Conservation (phyloP, 2,888 invertebrate species). For the Acronicta aceris region DNA sequence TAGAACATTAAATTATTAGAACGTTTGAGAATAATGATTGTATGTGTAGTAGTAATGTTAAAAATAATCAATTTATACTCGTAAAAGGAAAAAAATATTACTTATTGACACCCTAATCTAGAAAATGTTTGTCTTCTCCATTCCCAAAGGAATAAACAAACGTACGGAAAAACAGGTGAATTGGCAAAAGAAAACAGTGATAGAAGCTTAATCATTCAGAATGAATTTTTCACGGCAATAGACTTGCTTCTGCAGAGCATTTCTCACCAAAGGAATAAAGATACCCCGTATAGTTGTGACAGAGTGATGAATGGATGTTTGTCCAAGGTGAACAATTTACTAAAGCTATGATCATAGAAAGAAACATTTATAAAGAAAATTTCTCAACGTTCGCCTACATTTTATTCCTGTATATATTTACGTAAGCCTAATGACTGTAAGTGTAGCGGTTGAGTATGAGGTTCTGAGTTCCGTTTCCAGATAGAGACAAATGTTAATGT, state of each 20-base stretch:
- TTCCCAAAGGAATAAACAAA: conserved; percentile 46
- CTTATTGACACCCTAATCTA: conserved; percentile 14
- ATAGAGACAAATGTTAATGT: no score
- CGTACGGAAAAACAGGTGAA: conserved; percentile 51
- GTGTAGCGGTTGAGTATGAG: no score
- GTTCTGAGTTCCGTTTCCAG: no score
- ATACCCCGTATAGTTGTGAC: conserved; percentile 64
- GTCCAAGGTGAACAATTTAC: conserved; percentile 71
- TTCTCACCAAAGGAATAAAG: conserved; percentile 69
- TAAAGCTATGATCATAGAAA: conserved; percentile 58
- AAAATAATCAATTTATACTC: no score
- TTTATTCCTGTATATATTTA: conserved; percentile 16
- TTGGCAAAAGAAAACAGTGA: conserved; percentile 64
- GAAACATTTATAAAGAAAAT: conserved; percentile 30
- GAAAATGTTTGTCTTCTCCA: conserved; percentile 27
- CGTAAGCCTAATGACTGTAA: no score
- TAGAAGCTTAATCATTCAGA: conserved; percentile 75
- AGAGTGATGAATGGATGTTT: conserved; percentile 73
- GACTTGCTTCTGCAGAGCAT: conserved; percentile 66
- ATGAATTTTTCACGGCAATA: conserved; percentile 73
- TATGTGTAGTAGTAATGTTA: no score
- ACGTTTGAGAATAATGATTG: no score
- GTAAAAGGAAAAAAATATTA: neutral
- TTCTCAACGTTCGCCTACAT: conserved; percentile 11
- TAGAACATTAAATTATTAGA: no score